phyloP scores from a whole-genome alignment of 2,797 vertebrate genomes.

The Pseudocheirus occidentalis region DNA sequence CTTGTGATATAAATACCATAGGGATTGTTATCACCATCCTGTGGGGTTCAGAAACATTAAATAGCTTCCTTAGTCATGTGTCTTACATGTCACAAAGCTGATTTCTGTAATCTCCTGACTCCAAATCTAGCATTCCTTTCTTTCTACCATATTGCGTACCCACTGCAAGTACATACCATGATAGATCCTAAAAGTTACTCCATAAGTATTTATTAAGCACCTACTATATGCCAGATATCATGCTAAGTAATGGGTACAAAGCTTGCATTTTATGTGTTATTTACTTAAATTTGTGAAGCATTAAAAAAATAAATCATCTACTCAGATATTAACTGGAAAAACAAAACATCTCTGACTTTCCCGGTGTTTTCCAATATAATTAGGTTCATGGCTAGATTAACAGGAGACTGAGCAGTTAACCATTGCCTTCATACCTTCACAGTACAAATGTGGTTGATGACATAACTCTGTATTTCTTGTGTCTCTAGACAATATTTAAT shows the following conservation, averaged over 20 bases:
- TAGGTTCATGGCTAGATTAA: not conserved
- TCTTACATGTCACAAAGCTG: not conserved
- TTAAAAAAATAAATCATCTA: not conserved
- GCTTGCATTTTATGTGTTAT: not conserved
- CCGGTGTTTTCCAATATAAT: not conserved
- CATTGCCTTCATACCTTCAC: not conserved
- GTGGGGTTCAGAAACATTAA: not conserved
- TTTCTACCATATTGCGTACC: not conserved
- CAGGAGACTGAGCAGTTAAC: not conserved
- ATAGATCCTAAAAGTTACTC: not conserved
- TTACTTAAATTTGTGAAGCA: not conserved
- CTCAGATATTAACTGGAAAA: not conserved
- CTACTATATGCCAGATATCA: not conserved
- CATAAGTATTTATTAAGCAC: not conserved
- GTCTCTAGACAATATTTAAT: not conserved
- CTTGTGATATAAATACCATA: not conserved
- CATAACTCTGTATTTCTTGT: not conserved
- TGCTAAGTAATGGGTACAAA: not conserved
- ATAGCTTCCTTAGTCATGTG: not conserved
- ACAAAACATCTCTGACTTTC: not conserved
- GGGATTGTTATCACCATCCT: not conserved
- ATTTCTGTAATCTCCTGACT: not conserved
- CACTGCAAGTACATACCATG: not conserved
- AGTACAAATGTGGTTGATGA: not conserved
- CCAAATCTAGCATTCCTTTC: not conserved